A percentile compares a stretch with the other conserved stretches of the same genome.
These are phyloP conservation scores for Acanthurus leucopareius DNA, from an alignment of 2,797 vertebrate species.

Conservation along the genomic window DNA sequence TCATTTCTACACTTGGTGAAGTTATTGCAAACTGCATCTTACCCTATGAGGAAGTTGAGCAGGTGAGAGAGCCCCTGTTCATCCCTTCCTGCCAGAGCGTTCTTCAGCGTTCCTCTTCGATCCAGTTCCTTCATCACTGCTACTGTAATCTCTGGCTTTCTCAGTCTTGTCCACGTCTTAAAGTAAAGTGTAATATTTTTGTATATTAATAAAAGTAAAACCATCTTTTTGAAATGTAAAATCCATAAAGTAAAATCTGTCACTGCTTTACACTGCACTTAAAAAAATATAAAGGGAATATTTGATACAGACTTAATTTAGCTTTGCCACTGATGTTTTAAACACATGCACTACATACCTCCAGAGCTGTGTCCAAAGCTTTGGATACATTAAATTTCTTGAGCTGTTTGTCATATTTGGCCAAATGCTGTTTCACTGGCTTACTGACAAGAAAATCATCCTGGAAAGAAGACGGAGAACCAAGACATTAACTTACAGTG, in stretches of 20 bases:
- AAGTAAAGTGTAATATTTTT: background rate
- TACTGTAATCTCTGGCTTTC: conserved; percentile 91
- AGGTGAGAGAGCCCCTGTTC: conserved; percentile 89
- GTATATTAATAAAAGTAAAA: background rate
- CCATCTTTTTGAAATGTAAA: background rate
- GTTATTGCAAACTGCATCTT: conserved; percentile 31
- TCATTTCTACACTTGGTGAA: background rate
- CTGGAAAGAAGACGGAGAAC: conserved; percentile 74
- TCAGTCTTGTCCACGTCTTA: conserved; percentile 82
- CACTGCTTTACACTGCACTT: background rate
- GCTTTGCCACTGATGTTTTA: background rate
- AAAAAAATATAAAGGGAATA: background rate
- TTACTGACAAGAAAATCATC: conserved; percentile 94
- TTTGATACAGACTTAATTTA: background rate
- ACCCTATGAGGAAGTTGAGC: conserved; percentile 94
- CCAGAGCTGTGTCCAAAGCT: conserved; percentile 93
- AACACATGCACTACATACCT: conserved; percentile 79
- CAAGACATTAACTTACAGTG: background rate
- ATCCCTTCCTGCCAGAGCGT: conserved; percentile 94
- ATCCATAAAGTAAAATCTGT: fast-evolving
- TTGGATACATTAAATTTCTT: conserved; percentile 94
- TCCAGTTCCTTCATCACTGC: conserved; percentile 96
- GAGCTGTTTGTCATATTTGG: conserved; percentile 92
- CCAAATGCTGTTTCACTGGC: conserved; percentile 88
- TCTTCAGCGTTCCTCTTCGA: conserved; percentile 94